Evolutionary conservation across 2,113 vertebrate genomes (phyloP).

Genomic region (Cervus canadensis): DNA sequence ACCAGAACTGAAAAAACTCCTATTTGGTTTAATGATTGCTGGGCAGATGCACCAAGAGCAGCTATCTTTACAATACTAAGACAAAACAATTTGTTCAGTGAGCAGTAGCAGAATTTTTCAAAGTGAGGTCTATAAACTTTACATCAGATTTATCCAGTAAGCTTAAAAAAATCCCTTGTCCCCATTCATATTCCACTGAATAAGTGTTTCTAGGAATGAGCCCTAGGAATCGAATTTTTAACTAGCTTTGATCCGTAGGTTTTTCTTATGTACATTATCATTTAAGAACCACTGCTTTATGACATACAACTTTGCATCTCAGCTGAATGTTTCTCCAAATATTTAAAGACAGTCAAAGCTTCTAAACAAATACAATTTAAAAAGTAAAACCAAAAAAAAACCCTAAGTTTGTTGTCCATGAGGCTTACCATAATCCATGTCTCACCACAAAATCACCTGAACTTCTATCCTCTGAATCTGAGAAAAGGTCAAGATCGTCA

Average conservation of each 20-base stretch:
- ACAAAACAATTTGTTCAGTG: neutral
- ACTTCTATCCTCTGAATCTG: neutral
- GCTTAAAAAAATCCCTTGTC: neutral
- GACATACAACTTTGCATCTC: neutral
- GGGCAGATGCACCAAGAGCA: neutral
- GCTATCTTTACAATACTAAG: neutral
- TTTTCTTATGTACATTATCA: neutral
- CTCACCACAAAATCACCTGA: neutral
- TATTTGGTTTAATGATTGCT: neutral
- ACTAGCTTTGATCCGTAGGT: neutral
- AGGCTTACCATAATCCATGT: neutral
- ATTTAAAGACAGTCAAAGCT: neutral
- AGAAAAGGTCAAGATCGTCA: neutral
- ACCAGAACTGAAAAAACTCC: neutral
- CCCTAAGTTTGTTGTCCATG: neutral
- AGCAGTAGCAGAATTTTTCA: neutral
- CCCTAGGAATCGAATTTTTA: neutral
- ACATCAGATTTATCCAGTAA: neutral
- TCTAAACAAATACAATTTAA: neutral
- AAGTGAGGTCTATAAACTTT: neutral
- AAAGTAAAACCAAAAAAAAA: neutral
- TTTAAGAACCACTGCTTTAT: neutral
- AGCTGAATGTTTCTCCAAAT: neutral
- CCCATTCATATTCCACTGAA: neutral
- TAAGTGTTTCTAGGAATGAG: neutral